Conservation (phyloP, 2,888 invertebrate genomes). For the Desoria tigrina region DNA sequence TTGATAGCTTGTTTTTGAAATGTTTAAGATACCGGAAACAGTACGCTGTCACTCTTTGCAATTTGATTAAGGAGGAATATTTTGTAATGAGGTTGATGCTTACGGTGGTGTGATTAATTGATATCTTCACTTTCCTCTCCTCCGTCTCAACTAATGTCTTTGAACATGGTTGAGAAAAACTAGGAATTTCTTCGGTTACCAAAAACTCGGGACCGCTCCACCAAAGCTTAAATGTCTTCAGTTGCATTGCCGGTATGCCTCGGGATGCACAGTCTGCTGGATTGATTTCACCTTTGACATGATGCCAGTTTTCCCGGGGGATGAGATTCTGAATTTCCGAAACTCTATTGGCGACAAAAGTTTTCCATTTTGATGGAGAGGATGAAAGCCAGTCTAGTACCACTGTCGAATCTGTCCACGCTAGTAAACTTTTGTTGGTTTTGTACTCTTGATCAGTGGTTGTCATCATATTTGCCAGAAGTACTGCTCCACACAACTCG, state of each 20-base stretch:
- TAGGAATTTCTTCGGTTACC: no score
- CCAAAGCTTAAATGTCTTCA: conserved; percentile 41
- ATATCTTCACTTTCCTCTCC: no score
- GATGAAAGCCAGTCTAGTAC: conserved; percentile 46
- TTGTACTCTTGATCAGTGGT: conserved; percentile 2
- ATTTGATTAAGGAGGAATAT: no score
- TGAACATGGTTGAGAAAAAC: no score
- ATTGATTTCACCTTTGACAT: conserved; percentile 50
- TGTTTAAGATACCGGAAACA: no score
- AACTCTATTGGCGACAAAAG: conserved; percentile 51
- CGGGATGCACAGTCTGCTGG: conserved; percentile 54
- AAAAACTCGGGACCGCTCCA: conserved; percentile 54
- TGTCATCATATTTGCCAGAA: conserved; percentile 17
- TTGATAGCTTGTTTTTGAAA: no score
- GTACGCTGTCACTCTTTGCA: no score
- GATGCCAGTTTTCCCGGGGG: conserved; percentile 41
- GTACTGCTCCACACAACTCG: no score
- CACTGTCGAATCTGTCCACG: conserved; percentile 45
- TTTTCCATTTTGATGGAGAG: conserved; percentile 34
- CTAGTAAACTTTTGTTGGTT: conserved; percentile 5
- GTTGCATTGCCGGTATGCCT: conserved; percentile 38
- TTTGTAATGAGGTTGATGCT: no score
- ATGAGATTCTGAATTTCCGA: conserved; percentile 42
- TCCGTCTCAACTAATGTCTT: no score
- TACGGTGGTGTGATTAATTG: no score